Conservation (phyloP, 2,888 invertebrate species). For the Watsonalla binaria region DNA sequence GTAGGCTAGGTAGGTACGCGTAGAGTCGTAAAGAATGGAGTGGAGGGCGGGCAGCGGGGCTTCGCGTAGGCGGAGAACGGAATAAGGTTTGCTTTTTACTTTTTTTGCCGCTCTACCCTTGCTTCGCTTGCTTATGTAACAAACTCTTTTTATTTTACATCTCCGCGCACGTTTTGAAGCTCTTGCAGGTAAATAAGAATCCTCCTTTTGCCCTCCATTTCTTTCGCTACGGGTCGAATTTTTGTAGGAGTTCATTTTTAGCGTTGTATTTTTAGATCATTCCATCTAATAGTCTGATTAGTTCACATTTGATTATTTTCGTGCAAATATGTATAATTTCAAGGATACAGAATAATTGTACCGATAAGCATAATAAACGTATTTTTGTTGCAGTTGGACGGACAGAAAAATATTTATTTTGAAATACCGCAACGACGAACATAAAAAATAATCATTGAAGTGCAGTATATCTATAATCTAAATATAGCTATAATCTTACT, state of each 20-base stretch:
- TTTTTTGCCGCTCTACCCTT: constrained; percentile 71
- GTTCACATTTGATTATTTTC: no score
- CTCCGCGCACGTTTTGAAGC: constrained; percentile 46
- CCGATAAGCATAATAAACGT: no score
- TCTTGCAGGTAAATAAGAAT: constrained; percentile 66
- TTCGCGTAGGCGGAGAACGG: constrained; percentile 58
- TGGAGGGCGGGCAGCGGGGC: constrained; percentile 34
- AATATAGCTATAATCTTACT: no score
- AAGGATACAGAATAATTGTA: no score
- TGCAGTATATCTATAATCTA: no score
- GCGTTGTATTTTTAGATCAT: no score
- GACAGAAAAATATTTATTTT: no score
- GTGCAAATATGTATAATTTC: no score
- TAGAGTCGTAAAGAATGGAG: constrained; percentile 20
- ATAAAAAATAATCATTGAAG: no score
- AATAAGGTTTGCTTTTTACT: constrained; percentile 49
- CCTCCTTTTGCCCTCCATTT: constrained; percentile 51
- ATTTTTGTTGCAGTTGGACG: no score
- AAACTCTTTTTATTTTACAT: constrained; percentile 54
- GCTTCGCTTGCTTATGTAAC: constrained; percentile 48
- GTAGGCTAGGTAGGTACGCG: constrained; percentile 10
- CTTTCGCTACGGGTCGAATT: constrained; percentile 48
- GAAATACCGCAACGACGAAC: no score
- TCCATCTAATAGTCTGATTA: no score
- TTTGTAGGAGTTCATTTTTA: constrained; percentile 13